Percentiles rank a stretch among this genome's conserved stretches.
phyloP scores from a whole-genome alignment of 2,113 vertebrate genomes.

The Scopus umbretta region DNA sequence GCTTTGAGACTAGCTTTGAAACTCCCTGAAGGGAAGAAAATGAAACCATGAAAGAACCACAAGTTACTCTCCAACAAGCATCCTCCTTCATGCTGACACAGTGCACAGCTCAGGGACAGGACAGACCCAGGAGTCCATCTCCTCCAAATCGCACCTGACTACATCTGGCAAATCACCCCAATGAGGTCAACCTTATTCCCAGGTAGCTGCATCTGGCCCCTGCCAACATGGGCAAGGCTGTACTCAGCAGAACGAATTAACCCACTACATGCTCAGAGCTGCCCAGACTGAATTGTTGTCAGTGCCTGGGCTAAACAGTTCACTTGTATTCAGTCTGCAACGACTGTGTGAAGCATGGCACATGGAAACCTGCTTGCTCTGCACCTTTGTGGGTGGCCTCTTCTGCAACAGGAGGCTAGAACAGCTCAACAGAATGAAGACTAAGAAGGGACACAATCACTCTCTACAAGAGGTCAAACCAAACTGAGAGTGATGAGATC shows the following conservation, averaged over 20 bases:
- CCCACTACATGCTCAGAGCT: fast-evolving
- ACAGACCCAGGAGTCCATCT: not conserved
- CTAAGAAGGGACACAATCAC: not conserved
- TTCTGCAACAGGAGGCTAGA: not conserved
- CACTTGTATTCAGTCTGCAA: not conserved
- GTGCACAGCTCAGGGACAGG: not conserved
- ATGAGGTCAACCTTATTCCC: not conserved
- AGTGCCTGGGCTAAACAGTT: not conserved
- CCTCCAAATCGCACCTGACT: not conserved
- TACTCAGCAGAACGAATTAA: not conserved
- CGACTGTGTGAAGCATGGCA: not conserved
- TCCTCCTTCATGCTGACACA: not conserved
- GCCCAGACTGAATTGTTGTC: not conserved
- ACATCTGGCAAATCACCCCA: not conserved
- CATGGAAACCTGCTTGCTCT: not conserved
- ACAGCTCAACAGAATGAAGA: not conserved
- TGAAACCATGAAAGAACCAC: not conserved
- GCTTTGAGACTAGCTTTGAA: not conserved
- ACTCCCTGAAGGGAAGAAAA: not conserved
- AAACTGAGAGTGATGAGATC: not conserved
- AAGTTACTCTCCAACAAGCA: not conserved
- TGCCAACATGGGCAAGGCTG: not conserved
- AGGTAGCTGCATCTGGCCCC: not conserved
- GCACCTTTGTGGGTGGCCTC: not conserved
- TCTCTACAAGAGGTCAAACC: not conserved